Evolutionary conservation across 2,113 vertebrate species (phyloP), one percentile per base, ranked within the genome.

Genomic region (Symphodus melops): DNA sequence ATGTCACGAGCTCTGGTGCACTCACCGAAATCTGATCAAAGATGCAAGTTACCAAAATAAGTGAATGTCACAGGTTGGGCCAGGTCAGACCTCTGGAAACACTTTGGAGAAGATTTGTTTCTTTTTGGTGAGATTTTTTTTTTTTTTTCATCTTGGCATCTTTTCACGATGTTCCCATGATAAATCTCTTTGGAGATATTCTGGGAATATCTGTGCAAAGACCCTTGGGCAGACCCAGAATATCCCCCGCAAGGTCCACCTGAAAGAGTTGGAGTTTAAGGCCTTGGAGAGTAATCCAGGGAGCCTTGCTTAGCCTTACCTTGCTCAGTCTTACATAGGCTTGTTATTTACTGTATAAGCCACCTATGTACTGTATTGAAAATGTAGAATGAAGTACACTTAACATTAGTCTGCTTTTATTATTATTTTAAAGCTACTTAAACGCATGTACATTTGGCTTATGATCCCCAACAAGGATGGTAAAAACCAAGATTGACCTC

Each of bases 141-240:
- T n/a, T n/a, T n/a, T n/a, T n/a, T n/a, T n/a, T n/a, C n/a, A 51
- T 65, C 63, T 69, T 33, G 59, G 20, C 9, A 49, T 58, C 48
- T 49, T 20, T 49, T 65, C 39, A 63, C 12, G 37, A 54, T 25
- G 23, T 25, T 19, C 23, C 20, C 11, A 25, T 19, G 8, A 56
- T 13, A 25, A 3, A 14, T 41, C 1, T 3, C 10, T 17, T 13
- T 57, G 44, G 12, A 41, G 39, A 44, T 19, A 48, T 19, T 48
- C 46, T 8, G 16, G 46, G 46, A 17, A 48, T 19, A 48, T 12
- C 46, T 48, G 46, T 17, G 9, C 11, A 14, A 39, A 25, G 46
- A 52, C 13, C 44, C 42, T 17, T 8, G 56, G 57, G 36, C 33
- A 36, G 42, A 20, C 23, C 21, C 42, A 62, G 55, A 62, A 11